These are phyloP conservation scores for Orthonychiurus folsomi DNA, from an alignment of 2,888 invertebrate species.

Conservation along the genomic window DNA sequence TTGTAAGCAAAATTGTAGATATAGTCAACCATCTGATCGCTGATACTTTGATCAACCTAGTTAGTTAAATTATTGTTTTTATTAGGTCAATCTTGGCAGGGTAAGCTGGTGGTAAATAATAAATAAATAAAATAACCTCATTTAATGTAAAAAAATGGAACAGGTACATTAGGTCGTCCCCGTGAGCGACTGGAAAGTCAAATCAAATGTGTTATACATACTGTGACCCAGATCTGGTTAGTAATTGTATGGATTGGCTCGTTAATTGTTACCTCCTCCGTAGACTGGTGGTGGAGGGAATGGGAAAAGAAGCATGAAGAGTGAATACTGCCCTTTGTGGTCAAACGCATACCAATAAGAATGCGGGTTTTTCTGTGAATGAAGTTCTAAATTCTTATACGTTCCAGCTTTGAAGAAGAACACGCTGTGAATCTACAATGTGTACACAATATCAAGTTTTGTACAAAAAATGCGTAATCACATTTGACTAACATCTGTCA, in stretches of 20 bases:
- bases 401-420: conserved; percentile 48
- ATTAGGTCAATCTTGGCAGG: too few relatives aligned
- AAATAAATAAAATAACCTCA: too few relatives aligned
- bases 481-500: conserved; percentile 48
- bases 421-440: conserved; percentile 46
- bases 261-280: conserved; percentile 8
- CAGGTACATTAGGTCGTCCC: conserved; percentile 55
- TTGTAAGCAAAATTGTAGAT: neutral
- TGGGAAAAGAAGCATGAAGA: conserved; percentile 41
- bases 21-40: neutral
- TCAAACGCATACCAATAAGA: conserved; percentile 50
- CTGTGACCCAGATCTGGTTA: neutral
- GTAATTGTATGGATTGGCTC: neutral
- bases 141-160: conserved; percentile 42
- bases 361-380: conserved; percentile 42
- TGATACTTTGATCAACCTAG: neutral
- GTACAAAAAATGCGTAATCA: neutral
- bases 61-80: too few relatives aligned
- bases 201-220: neutral
- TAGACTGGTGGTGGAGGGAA: neutral
- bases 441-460: conserved; percentile 4
- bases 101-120: too few relatives aligned
- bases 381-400: conserved; percentile 43
- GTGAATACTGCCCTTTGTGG: conserved; percentile 44
- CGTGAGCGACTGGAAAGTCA: conserved; percentile 49